Conservation (phyloP, 2,113 vertebrate genomes). For the Thomomys bottae region DNA sequence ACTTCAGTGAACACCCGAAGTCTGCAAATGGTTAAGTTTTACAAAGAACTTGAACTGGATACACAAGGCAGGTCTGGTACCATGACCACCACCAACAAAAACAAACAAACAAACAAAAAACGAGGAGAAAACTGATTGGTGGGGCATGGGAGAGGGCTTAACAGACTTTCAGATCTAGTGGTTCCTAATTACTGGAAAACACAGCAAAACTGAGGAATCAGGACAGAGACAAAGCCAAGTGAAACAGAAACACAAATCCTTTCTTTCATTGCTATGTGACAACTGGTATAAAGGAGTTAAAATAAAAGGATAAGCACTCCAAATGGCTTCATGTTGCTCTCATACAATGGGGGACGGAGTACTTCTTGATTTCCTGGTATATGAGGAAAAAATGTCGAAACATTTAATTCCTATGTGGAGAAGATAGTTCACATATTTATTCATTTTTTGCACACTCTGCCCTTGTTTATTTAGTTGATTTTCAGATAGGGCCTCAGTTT, state of each 20-base stretch:
- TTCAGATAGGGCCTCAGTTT: no score
- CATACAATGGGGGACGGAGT: not conserved
- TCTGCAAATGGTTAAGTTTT: not conserved
- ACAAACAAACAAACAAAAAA: no score
- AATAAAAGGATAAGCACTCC: not conserved
- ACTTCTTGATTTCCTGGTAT: not conserved
- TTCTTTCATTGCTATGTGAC: not conserved
- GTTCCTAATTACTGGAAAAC: not conserved
- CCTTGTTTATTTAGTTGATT: no score
- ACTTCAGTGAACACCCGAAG: not conserved
- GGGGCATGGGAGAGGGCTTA: not conserved
- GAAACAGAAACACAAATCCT: not conserved
- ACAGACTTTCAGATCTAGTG: not conserved
- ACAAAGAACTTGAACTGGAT: constrained; percentile 1
- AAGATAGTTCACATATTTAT: not conserved
- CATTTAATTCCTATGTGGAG: not conserved
- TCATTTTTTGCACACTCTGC: no score
- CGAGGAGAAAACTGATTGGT: not conserved
- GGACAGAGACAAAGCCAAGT: not conserved
- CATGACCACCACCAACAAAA: no score
- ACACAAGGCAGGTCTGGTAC: not conserved
- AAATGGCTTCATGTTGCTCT: not conserved
- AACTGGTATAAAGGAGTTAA: not conserved
- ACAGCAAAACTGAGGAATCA: not conserved
- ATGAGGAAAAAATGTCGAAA: constrained; percentile 1